Base-by-base conservation (phyloP, 2,113 vertebrate genomes). In the Limanda limanda region DNA sequence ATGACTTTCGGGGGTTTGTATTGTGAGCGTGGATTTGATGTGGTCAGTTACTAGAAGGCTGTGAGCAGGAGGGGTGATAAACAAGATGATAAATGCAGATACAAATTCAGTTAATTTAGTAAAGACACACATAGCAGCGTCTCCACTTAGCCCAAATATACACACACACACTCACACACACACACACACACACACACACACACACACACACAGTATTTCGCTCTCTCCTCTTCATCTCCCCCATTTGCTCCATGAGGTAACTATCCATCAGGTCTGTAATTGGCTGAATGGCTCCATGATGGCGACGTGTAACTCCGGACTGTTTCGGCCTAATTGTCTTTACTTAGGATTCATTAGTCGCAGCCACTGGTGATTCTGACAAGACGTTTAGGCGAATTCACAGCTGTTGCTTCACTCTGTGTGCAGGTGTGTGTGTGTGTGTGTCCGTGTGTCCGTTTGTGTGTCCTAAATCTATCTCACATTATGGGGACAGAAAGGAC, bases 281-380 rank as follows among this genome's bases (percentile, higher is more conserved):
- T 27, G 20, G 37, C 27, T 40, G 17, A 68, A 71, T 37, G 6
- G 3, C 18, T 57, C 10, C 10, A 4, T 59, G 72, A 69, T 55
- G 24, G 27, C 24, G 1, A 35, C 2, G 37, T 48, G 42, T 40
- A 17, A 72, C 76, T 76, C 67, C 67, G 37, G 62, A 55, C 47
- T 14, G 25, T 13, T 70, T 58, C 25, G 12, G 24, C 23, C 27
- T 73, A 73, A 72, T 66, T 59, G 8, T 35, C n/a, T 63, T 52
- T 76, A 12, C 69, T 63, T 9, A 48, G 51, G 45, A 70, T 55
- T 76, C 69, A 75, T 72, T 76, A 67, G 14, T 45, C 52, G 62
- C 57, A 73, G 61, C 70, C 56, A 3, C 45, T 17, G 27, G 17
- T 57, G 56, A 12, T 37, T 76, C 20, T 68, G 54, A 35, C n/a